These are phyloP conservation scores for Ophiothrix spiculata DNA, from an alignment of 35 echinoderm and acorn worm species.

Conservation along the genomic window DNA sequence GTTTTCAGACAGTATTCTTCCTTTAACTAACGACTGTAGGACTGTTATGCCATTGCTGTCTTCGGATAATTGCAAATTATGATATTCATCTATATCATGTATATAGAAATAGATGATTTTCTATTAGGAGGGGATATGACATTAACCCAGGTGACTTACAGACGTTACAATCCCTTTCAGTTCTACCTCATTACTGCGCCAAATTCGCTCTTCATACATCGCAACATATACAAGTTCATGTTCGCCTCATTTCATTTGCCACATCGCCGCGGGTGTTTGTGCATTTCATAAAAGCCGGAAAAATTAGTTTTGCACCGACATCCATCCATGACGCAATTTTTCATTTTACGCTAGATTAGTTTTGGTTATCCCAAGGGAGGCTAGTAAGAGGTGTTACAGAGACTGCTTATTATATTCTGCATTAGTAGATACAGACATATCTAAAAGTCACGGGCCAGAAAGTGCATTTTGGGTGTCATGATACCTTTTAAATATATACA, in stretches of 20 bases:
- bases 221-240: background rate
- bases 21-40: too few relatives aligned
- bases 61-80: too few relatives aligned
- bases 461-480: background rate
- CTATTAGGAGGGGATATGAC: too few relatives aligned
- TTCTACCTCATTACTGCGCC: background rate
- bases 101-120: too few relatives aligned
- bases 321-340: background rate
- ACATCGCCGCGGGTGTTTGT: background rate
- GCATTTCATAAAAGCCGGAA: constrained; percentile 9
- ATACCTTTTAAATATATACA: background rate
- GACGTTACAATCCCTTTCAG: background rate
- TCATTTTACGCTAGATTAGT: constrained; percentile 5
- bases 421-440: background rate
- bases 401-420: background rate
- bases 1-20: too few relatives aligned
- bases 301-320: background rate
- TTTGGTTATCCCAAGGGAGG: background rate
- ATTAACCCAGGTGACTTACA: background rate
- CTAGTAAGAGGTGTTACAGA: background rate
- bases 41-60: too few relatives aligned
- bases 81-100: too few relatives aligned
- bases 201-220: background rate
- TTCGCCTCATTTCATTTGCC: background rate
- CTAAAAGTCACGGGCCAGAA: constrained; percentile 6